Evolutionary conservation across 1,140 invertebrate species (phyloP), one percentile per base, ranked within the genome.

Genomic region (Danaus plexippus): DNA sequence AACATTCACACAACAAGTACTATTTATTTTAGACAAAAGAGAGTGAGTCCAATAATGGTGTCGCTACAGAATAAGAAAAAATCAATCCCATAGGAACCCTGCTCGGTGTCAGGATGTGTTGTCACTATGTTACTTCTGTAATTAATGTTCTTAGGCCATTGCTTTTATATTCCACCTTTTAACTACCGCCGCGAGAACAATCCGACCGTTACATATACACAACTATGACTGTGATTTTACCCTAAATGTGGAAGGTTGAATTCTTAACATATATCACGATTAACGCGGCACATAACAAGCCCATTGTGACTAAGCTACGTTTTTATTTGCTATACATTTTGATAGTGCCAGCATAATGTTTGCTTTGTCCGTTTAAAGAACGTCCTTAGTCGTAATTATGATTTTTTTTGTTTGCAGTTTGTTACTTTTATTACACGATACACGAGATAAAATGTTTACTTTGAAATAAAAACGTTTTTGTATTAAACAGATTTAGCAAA

Each of bases 51-150:
- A 15, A 57, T 47, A 44, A 56, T 45, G 32, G 51, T 12, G 43
- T 18, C 11, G 43, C 52, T 60, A 54, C 47, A 44, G 43, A 15
- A 42, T 12, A 22, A 61, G 50, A 56, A 61, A 60, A 61, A 56
- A 61, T 53, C 49, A 46, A 22, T 53, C 59, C 54, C 59, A 9
- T 41, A 32, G 59, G 59, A 32, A 32, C 22, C 22, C 22, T 32
- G 22, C 2, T 32, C 22, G 22, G 22, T 61, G 59, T 56, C 59
- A 61, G 42, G 59, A 32, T 13, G 56, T 52, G 53, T 61, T 61
- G 59, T 61, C 59, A 47, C 59, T 52, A 52, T 18, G 44, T 12
- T 47, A 40, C 54, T 56, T 56, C 11, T 41, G 50, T 56, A 61
- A 61, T 52, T 56, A 56, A 56, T 56, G 49, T 56, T 45, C 49